Percentiles rank a stretch among this genome's conserved stretches.
Conservation (phyloP, 2,113 vertebrate species). For the Laterallus jamaicensis region DNA sequence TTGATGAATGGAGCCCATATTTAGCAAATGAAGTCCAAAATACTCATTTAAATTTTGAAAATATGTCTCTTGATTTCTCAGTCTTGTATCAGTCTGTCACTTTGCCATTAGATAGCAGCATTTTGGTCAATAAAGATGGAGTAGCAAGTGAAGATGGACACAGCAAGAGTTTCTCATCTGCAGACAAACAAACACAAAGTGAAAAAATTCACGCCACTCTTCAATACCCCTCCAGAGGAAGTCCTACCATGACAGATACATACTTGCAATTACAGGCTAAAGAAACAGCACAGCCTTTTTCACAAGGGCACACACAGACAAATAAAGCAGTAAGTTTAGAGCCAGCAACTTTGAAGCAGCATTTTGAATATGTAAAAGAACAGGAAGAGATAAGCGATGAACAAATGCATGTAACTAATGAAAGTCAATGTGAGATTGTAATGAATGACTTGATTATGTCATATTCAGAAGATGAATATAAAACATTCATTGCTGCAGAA, state of each 20-base stretch:
- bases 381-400: slow-evolving; percentile 31
- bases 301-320: background rate
- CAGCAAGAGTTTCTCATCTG: background rate
- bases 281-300: background rate
- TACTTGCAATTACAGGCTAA: background rate
- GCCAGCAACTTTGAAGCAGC: background rate
- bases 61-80: background rate
- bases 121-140: background rate
- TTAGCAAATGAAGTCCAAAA: background rate
- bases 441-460: slow-evolving; percentile 67
- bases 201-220: background rate
- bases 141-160: background rate
- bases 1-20: background rate
- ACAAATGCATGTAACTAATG: slow-evolving; percentile 36
- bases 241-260: background rate
- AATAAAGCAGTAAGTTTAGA: background rate
- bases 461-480: slow-evolving; percentile 62
- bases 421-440: slow-evolving; percentile 49
- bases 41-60: background rate
- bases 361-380: slow-evolving; percentile 35
- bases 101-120: background rate
- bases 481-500: slow-evolving; percentile 44
- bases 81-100: background rate
- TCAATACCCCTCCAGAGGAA: background rate
- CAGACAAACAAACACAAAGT: background rate